These are phyloP conservation scores for Lutraria rhynchaena DNA, from an alignment of 1,140 invertebrate genomes.

Conservation along the genomic window DNA sequence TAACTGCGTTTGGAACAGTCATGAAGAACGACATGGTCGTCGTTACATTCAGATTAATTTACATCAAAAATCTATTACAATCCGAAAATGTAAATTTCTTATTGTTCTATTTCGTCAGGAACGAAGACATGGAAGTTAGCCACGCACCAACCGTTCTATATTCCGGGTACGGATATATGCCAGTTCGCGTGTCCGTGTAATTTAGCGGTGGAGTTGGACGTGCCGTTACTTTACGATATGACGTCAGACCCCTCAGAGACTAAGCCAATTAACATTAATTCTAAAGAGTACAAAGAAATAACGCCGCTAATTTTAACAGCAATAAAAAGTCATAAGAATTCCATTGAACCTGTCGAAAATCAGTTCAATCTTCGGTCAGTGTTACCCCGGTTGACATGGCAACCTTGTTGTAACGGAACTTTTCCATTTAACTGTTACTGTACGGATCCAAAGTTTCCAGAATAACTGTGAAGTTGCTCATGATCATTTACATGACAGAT, in stretches of 20 bases:
- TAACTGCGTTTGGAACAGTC: no score
- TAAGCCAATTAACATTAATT: slow-evolving; percentile 59
- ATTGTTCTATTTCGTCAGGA: slow-evolving; percentile 52
- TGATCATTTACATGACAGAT: no score
- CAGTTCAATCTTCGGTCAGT: slow-evolving; percentile 73
- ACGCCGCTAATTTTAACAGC: slow-evolving; percentile 64
- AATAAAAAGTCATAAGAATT: slow-evolving; percentile 59
- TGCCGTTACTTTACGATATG: slow-evolving; percentile 78
- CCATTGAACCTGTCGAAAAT: slow-evolving; percentile 61
- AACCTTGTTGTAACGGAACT: slow-evolving; percentile 70
- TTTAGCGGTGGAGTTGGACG: slow-evolving; percentile 67
- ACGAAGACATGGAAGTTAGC: slow-evolving; percentile 67
- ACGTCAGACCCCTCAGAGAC: slow-evolving; percentile 76
- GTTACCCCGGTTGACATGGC: slow-evolving; percentile 74
- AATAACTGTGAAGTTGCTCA: no score
- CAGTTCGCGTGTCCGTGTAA: slow-evolving; percentile 75
- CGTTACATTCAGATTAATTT: no score
- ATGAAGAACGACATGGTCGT: no score
- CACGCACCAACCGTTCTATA: slow-evolving; percentile 68
- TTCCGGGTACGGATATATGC: slow-evolving; percentile 72
- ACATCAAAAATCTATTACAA: no score
- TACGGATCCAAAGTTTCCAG: slow-evolving; percentile 54
- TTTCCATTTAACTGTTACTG: slow-evolving; percentile 68
- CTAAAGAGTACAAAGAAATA: slow-evolving; percentile 58
- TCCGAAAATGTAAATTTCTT: no score